phyloP scores from a whole-genome alignment of 2,797 vertebrate species.

The Phataginus tetradactyla region DNA sequence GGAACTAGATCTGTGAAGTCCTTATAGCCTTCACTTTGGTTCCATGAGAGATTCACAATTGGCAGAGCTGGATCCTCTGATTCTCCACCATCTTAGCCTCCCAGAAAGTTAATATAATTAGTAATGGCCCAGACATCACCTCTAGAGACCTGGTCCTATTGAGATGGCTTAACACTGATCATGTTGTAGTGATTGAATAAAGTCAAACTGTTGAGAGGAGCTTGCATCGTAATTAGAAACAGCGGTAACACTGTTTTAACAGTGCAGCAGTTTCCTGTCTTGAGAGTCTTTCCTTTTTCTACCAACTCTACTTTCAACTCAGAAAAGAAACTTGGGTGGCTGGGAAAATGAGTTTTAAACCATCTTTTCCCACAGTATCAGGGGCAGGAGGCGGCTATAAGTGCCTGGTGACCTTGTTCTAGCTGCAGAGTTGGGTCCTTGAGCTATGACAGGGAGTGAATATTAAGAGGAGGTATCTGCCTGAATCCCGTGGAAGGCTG shows the following conservation, averaged over 20 bases:
- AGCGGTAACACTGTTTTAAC: not conserved
- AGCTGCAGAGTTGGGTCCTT: not conserved
- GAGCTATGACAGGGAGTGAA: not conserved
- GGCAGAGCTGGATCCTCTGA: not conserved
- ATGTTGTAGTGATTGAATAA: slow-evolving; percentile 33
- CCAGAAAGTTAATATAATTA: not conserved
- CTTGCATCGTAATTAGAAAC: not conserved
- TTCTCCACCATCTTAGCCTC: not conserved
- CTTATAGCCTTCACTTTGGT: not conserved
- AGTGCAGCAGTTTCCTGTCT: not conserved
- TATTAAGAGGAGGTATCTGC: not conserved
- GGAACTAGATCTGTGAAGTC: not conserved
- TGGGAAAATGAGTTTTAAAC: not conserved
- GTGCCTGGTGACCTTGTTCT: not conserved
- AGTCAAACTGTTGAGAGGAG: not conserved
- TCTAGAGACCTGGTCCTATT: not conserved
- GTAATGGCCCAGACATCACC: not conserved
- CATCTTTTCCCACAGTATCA: not conserved
- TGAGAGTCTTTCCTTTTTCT: not conserved
- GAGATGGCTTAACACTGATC: not conserved
- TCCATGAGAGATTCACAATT: not conserved
- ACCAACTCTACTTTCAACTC: not conserved
- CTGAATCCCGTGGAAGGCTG: not conserved
- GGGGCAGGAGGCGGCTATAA: not conserved
- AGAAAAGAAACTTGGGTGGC: not conserved